These are phyloP conservation scores for Priocnemis perturbator DNA, from an alignment of 2,888 invertebrate species.

Conservation along the genomic window DNA sequence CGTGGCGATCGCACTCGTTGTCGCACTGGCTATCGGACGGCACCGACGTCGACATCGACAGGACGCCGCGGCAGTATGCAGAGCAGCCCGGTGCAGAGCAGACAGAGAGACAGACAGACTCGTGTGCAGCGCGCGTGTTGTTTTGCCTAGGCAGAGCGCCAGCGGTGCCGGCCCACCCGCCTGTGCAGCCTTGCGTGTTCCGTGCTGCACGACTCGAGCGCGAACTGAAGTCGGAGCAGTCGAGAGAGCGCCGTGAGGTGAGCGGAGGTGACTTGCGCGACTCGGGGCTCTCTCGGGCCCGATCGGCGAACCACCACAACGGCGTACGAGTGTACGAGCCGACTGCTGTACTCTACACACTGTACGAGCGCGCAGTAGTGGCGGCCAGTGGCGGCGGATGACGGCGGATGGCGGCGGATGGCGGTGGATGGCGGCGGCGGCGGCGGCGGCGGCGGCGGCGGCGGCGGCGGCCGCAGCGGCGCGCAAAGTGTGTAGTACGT, in stretches of 20 bases:
- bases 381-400: too few relatives aligned
- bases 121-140: conserved; percentile 35
- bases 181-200: conserved; percentile 56
- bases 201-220: conserved; percentile 67
- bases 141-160: conserved; percentile 48
- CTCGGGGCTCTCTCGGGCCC: conserved; percentile 45
- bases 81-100: too few relatives aligned
- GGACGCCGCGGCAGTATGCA: too few relatives aligned
- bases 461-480: too few relatives aligned
- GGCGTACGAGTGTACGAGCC: conserved; percentile 12
- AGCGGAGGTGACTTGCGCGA: conserved; percentile 72
- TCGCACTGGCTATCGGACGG: too few relatives aligned
- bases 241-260: conserved; percentile 63
- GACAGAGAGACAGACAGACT: conserved; percentile 2
- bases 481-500: too few relatives aligned
- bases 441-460: too few relatives aligned
- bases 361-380: conserved; percentile 7
- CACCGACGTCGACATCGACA: too few relatives aligned
- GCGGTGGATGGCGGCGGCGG: too few relatives aligned
- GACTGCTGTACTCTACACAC: not conserved
- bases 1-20: too few relatives aligned
- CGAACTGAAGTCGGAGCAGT: conserved; percentile 56
- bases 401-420: too few relatives aligned
- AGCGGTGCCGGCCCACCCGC: conserved; percentile 17
- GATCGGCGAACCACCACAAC: conserved; percentile 56